Conservation (phyloP, 2,888 invertebrate genomes). For the Hirtodrosophila alboralis region DNA sequence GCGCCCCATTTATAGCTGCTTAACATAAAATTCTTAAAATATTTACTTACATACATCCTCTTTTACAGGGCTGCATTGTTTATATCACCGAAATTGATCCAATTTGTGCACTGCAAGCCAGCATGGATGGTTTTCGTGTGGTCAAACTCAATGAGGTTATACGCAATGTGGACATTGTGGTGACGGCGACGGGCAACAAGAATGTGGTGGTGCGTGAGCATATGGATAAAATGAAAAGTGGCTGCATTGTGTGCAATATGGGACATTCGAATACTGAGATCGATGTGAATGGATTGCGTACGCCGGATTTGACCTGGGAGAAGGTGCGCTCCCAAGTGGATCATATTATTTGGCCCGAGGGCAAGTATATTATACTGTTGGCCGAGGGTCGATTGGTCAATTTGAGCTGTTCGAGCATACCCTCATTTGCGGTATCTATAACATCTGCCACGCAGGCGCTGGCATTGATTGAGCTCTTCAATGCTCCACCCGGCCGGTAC, state of each 20-base stretch:
- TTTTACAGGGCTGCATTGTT: constrained; percentile 96
- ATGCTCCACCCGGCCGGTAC: constrained; percentile 96
- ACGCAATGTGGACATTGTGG: constrained; percentile 96
- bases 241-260: constrained; percentile 98
- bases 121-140: constrained; percentile 98
- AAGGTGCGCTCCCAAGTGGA: constrained; percentile 98
- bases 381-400: constrained; percentile 98
- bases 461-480: constrained; percentile 97
- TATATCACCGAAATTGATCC: constrained; percentile 97
- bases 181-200: constrained; percentile 99
- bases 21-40: no score
- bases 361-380: constrained; percentile 95
- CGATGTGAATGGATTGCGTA: constrained; percentile 95
- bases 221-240: constrained; percentile 98
- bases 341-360: constrained; percentile 99
- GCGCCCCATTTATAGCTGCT: no score
- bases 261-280: constrained; percentile 98
- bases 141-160: constrained; percentile 97
- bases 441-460: constrained; percentile 98
- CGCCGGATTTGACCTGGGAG: constrained; percentile 98
- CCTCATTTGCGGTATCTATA: constrained; percentile 98
- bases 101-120: constrained; percentile 98
- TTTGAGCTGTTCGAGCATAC: constrained; percentile 97
- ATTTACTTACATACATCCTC: no score
- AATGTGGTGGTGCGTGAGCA: constrained; percentile 97